phyloP scores from a whole-genome alignment of 2,797 vertebrate genomes.

The Neomorphus geoffroyi region DNA sequence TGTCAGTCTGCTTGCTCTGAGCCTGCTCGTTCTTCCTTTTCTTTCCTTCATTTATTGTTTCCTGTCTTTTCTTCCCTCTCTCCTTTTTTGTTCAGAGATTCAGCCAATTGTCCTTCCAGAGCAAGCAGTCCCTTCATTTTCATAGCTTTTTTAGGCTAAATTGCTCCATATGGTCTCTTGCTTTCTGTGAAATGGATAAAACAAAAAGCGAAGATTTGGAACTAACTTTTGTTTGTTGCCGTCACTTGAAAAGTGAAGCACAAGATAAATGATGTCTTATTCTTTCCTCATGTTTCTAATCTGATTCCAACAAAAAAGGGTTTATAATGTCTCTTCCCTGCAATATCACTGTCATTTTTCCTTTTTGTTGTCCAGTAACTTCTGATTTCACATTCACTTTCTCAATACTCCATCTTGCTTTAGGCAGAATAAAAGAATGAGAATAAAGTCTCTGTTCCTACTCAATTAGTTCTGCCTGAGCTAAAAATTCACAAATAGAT shows the following conservation, averaged over 20 bases:
- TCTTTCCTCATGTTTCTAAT: conserved; percentile 26
- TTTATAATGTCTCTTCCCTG: background rate
- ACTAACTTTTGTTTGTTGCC: conserved; percentile 22
- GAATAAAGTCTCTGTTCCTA: background rate
- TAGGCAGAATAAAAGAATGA: conserved; percentile 24
- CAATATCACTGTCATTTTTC: conserved; percentile 22
- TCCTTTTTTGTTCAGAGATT: background rate
- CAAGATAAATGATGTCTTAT: conserved; percentile 42
- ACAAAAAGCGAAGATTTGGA: conserved; percentile 15
- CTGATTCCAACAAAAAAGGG: background rate
- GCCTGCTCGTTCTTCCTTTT: background rate
- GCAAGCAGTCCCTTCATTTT: conserved; percentile 6
- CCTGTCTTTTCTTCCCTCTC: background rate
- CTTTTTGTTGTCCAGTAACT: conserved; percentile 20
- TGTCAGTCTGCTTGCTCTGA: background rate
- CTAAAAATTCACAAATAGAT: conserved; percentile 11
- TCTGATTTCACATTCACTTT: conserved; percentile 33
- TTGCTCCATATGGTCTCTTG: conserved; percentile 10
- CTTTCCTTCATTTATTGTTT: background rate
- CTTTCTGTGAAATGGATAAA: background rate
- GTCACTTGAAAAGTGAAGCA: background rate
- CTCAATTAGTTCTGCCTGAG: conserved; percentile 14
- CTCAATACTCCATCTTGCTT: conserved; percentile 20
- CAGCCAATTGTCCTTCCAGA: conserved; percentile 12
- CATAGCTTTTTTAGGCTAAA: background rate